Evolutionary conservation across 2,888 invertebrate genomes (phyloP).

Genomic region (Escarpia spicata): DNA sequence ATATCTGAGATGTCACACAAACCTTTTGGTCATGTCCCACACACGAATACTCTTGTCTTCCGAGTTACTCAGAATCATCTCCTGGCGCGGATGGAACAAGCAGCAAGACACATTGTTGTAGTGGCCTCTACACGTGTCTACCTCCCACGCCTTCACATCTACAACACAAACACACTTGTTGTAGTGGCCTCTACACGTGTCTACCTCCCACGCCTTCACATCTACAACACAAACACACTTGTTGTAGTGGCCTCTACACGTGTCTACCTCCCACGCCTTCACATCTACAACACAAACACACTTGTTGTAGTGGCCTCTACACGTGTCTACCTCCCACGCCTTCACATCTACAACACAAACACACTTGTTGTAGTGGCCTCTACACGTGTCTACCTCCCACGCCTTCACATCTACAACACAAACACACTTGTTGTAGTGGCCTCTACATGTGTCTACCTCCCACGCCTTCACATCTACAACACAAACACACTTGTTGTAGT

Average conservation of each 20-base stretch:
- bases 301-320: conserved; percentile 99
- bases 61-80: conserved; percentile 94
- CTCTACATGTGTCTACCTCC: conserved; percentile 99
- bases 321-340: conserved; percentile 99
- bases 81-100: conserved; percentile 95
- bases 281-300: conserved; percentile 57
- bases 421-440: conserved; percentile 99
- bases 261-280: conserved; percentile 98
- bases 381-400: conserved; percentile 98
- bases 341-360: conserved; percentile 66
- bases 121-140: conserved; percentile 99
- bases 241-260: conserved; percentile 99
- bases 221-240: conserved; percentile 70
- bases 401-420: conserved; percentile 77
- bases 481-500: conserved; percentile 98
- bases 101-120: conserved; percentile 99
- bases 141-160: conserved; percentile 89
- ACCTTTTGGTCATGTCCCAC: conserved; percentile 86
- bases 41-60: conserved; percentile 98
- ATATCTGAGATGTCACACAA: conserved; percentile 62
- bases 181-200: conserved; percentile 99
- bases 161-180: conserved; percentile 82
- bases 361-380: conserved; percentile 97
- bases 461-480: conserved; percentile 78
- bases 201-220: conserved; percentile 94